Base-by-base conservation (phyloP, 1,140 invertebrate species). In the Pomacea maculata region DNA sequence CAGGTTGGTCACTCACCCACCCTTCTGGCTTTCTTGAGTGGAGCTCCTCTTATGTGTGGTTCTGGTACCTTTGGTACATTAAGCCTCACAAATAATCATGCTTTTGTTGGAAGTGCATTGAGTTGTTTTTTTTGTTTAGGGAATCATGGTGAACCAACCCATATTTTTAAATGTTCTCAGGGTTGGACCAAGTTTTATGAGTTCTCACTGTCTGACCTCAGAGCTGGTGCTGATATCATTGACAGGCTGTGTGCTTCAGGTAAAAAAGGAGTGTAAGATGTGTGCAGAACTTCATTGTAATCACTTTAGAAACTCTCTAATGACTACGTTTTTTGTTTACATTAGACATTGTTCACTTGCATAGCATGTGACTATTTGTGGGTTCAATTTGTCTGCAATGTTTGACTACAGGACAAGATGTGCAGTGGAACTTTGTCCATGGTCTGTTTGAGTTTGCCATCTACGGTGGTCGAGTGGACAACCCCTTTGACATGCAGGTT, bases 131-230 rank as follows among this genome's bases (percentile, higher is more conserved):
- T 61, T 61, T 14, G 4, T 61, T 61, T 2, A 61, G 57, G 2
- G 9, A 61, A 61, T 61, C 15, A 61, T 11, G 11, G 4, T 61
- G 11, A 61, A 61, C 57, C 57, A 61, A 2, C 34, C 15, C 15
- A 17, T 61, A 17, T 61, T 11, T 61, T 61, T 61, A 61, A 61
- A 61, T 15, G 55, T 70, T 64, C 25, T 82, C 81, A 93, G 92
- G 96, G 95, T 5, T 97, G 96, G 96, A 95, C 94, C 0, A 96
- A 95, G 89, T 95, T 94, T 88, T 98, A 98, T 90, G 97, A 98
- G 87, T 98, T 98, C 92, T 96, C 94, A 64, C 94, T 95, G 83
- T 93, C 95, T 1, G 97, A 98, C 91, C 91, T 98, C 0, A 93
- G 94, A 79, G 95, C 96, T 9, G 96, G 95, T 2, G 92, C 95